Conservation (phyloP, 2,888 invertebrate genomes). For the Cyaniris semiargus region DNA sequence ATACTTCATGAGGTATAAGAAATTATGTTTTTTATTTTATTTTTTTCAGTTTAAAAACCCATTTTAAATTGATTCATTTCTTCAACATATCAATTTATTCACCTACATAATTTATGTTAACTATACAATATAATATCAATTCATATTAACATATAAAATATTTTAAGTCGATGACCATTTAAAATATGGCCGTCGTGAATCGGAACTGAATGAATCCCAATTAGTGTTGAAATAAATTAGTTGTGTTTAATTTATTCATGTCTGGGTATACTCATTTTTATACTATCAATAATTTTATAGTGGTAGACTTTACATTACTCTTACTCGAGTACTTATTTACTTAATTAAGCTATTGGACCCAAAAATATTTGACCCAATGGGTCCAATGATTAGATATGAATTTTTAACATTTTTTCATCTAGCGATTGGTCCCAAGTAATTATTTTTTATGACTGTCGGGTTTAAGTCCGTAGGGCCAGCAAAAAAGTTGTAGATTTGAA, state of each 20-base stretch:
- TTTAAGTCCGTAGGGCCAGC: no score
- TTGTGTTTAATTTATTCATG: not conserved
- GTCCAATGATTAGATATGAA: no score
- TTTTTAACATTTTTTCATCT: no score
- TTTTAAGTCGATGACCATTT: conserved; percentile 8
- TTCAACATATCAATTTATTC: not conserved
- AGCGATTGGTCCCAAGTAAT: no score
- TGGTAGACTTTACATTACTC: not conserved
- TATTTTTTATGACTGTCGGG: no score
- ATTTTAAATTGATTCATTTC: not conserved
- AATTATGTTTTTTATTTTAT: no score
- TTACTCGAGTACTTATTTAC: no score
- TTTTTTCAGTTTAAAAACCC: no score
- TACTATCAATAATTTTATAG: not conserved
- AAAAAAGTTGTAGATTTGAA: no score
- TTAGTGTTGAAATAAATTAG: not conserved
- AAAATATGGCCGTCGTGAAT: not conserved
- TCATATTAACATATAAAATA: not conserved
- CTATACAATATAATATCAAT: not conserved
- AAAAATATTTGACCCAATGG: no score
- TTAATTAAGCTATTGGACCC: no score
- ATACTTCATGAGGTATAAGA: no score
- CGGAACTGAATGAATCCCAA: not conserved
- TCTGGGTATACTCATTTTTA: not conserved
- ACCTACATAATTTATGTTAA: not conserved